phyloP scores from a whole-genome alignment of 2,113 vertebrate genomes.

The Cynopterus brachyotis region DNA sequence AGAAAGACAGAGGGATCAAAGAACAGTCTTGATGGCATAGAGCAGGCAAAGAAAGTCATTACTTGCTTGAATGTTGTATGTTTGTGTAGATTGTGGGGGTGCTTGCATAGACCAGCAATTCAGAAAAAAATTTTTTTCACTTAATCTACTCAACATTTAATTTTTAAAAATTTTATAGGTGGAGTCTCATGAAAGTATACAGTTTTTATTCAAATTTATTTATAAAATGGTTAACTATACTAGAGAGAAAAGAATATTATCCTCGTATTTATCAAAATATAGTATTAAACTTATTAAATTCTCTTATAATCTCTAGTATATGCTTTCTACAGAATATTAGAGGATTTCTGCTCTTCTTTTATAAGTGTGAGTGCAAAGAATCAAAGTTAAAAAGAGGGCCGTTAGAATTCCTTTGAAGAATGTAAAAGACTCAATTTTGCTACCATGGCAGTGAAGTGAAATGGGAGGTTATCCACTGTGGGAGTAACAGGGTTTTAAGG shows the following conservation, averaged over 20 bases:
- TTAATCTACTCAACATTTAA: neutral
- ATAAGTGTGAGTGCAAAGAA: slow-evolving; percentile 19
- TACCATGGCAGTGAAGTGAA: slow-evolving; percentile 49
- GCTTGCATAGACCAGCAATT: neutral
- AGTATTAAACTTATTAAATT: neutral
- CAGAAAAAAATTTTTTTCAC: neutral
- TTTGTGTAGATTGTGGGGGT: neutral
- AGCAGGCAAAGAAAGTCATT: neutral
- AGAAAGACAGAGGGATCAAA: fast-evolving
- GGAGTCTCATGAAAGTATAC: neutral
- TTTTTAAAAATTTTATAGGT: neutral
- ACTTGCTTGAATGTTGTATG: neutral
- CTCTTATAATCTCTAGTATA: neutral
- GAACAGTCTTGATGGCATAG: fast-evolving
- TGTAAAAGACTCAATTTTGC: slow-evolving; percentile 63
- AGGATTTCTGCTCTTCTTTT: slow-evolving; percentile 8
- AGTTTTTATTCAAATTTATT: neutral
- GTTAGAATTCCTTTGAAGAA: slow-evolving; percentile 66
- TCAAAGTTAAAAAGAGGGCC: slow-evolving; percentile 44
- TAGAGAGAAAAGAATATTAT: neutral
- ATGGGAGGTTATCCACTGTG: slow-evolving; percentile 49
- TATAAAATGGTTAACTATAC: neutral
- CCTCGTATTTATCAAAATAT: neutral
- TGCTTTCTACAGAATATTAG: neutral
- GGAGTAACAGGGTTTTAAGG: slow-evolving; percentile 64